phyloP scores from a whole-genome alignment of 1,140 invertebrate species.

The Euwallacea fornicatus region DNA sequence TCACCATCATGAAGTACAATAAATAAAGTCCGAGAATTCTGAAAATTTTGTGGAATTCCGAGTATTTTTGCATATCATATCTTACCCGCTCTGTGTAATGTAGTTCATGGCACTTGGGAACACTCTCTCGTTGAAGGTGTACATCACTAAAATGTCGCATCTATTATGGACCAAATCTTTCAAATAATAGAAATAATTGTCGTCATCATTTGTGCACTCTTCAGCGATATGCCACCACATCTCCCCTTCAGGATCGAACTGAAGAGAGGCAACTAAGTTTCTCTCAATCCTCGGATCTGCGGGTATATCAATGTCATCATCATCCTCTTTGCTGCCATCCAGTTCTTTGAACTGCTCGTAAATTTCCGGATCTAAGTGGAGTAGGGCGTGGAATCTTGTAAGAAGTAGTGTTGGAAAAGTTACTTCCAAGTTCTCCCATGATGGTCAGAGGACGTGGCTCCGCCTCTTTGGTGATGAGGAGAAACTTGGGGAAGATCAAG shows the following conservation, averaged over 20 bases:
- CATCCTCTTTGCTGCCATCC: background rate
- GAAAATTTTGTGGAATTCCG: background rate
- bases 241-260: background rate
- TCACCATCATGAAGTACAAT: constrained; percentile 33
- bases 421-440: constrained; percentile 10
- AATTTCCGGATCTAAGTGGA: background rate
- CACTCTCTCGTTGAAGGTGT: constrained; percentile 26
- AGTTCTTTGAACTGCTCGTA: background rate
- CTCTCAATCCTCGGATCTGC: background rate
- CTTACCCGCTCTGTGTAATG: constrained; percentile 28
- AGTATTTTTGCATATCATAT: background rate
- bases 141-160: constrained; percentile 21
- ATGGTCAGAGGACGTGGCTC: background rate
- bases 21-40: constrained; percentile 35
- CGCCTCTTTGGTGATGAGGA: constrained; percentile 10
- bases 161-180: constrained; percentile 25
- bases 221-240: constrained; percentile 26
- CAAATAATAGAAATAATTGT: constrained; percentile 30
- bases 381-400: too few species aligned
- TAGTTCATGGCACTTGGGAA: constrained; percentile 16
- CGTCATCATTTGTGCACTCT: constrained; percentile 13
- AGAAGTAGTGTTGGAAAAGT: too few species aligned
- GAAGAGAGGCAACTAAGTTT: background rate
- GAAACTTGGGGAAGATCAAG: constrained; percentile 20
- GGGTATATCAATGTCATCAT: constrained; percentile 4